Evolutionary conservation across 1,140 invertebrate genomes (phyloP).

Genomic region (Sycobia sp.): DNA sequence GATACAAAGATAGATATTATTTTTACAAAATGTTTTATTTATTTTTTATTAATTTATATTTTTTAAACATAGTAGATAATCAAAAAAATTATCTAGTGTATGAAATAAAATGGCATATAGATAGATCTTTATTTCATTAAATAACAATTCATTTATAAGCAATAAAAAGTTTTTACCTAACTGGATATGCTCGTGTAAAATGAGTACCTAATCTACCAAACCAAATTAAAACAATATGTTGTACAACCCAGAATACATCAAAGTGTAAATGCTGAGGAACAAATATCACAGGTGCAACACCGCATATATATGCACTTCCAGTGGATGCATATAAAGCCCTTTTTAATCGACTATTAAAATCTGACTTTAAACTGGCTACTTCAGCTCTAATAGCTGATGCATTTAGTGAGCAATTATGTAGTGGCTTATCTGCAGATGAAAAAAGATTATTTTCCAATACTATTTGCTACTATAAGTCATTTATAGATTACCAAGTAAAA

Average conservation of each 20-base stretch:
- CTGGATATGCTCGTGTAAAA: conserved; percentile 76
- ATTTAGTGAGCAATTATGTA: conserved; percentile 75
- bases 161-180: conserved; percentile 65
- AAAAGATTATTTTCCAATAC: background rate
- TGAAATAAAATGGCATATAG: no score
- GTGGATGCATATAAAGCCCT: conserved; percentile 89
- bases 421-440: conserved; percentile 61
- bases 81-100: no score
- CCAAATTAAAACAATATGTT: conserved; percentile 83
- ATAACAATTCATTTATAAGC: no score
- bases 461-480: no score
- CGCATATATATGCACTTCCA: conserved; percentile 87
- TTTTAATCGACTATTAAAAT: conserved; percentile 89
- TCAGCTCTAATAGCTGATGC: conserved; percentile 78
- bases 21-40: no score
- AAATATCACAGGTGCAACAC: conserved; percentile 81
- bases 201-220: conserved; percentile 82
- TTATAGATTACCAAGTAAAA: conserved; percentile 46
- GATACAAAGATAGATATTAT: conserved; percentile 26
- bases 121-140: no score
- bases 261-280: conserved; percentile 81
- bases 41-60: background rate
- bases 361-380: conserved; percentile 80
- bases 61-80: conserved; percentile 8
- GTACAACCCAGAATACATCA: conserved; percentile 81